Evolutionary conservation across 2,113 vertebrate genomes (phyloP), one percentile per base, ranked within the genome.

Genomic region (Dasyprocta punctata): DNA sequence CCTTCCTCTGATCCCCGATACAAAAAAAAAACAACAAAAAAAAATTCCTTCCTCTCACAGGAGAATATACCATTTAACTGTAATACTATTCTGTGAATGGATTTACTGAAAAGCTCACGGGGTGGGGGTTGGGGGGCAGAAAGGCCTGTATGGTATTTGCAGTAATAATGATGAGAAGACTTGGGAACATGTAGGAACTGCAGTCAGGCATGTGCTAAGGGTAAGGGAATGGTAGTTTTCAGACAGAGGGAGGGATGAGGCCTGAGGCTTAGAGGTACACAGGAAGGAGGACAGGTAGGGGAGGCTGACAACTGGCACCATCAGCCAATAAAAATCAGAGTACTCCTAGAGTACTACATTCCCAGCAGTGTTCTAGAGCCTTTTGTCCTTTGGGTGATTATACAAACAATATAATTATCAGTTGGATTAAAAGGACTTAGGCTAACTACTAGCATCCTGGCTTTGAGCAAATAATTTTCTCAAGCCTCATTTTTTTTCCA

Each of bases 391-490:
- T 44, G 22, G 20, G 86, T 87, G 22, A 83, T 47, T 82, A 61
- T 33, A n/a, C 19, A 82, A 89, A 80, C 56, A 88, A 65, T 65
- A 24, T 47, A 63, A 61, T 73, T 77, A 82, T 86, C 78, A 44
- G 10, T 13, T 73, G 54, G 7, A 58, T 41, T 77, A 0, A 7
- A 24, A 30, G 81, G 16, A 38, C 17, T 83, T 33, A 65, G 7
- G 44, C 44, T 19, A 49, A 65, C 65, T 41, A 65, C 26, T 78
- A 80, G 26, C 26, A 54, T 95, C 16, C 38, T 95, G 63, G 47
- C 54, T 81, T 89, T 67, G 22, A 90, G 78, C 22, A 95, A 89
- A 83, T 71, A 30, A 47, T 38, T 93, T 95, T 81, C n/a, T 92
- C 8, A 11, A 93, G 65, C 86, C 47, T 61, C 47, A 16, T 56